Base-by-base conservation (phyloP, 1,140 invertebrate genomes). In the Drosophila kanapiae region DNA sequence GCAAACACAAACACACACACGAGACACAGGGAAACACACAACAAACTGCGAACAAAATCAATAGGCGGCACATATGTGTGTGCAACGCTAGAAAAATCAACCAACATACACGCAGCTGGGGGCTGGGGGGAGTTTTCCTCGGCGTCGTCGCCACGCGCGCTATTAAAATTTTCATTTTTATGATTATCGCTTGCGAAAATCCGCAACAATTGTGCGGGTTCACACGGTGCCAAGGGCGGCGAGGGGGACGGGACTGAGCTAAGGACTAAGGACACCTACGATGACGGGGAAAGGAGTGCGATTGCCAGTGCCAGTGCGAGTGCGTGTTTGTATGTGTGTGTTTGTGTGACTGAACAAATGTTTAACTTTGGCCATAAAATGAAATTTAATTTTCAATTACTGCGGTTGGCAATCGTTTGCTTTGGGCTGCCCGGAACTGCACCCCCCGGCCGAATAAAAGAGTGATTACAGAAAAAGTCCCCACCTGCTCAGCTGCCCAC, bases 331-430 rank as follows among this genome's bases (percentile, higher is more conserved):
- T 61, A 63, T 65, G 45, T 35, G 18, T 48, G 23, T 48, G 11
- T 70, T 53, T 61, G 68, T 67, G 49, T 29, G 23, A 31, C 70
- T 14, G 42, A 57, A 48, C 74, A 78, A 78, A 77, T 88, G 77
- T 87, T 82, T 74, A 91, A 87, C 87, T 87, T 91, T 82, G 72
- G 69, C 61, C 75, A 84, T 91, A 87, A 91, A 91, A 87, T 91
- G 79, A 91, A 71, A 91, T 84, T 91, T 91, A 91, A 91, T 91
- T 91, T 91, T 87, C 88, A 91, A 91, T 91, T 91, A 91, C 78
- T 72, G 71, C 78, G 80, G 75, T 67, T 77, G 74, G 71, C 76
- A 72, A 72, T 78, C 43, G 53, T 37, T 59, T 40, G 65, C 43
- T 18, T 69, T 70, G 40, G 40, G 51, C 51, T 35, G 33, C 16